phyloP scores from a whole-genome alignment of 2,888 invertebrate species.

The Sesamia inferens region DNA sequence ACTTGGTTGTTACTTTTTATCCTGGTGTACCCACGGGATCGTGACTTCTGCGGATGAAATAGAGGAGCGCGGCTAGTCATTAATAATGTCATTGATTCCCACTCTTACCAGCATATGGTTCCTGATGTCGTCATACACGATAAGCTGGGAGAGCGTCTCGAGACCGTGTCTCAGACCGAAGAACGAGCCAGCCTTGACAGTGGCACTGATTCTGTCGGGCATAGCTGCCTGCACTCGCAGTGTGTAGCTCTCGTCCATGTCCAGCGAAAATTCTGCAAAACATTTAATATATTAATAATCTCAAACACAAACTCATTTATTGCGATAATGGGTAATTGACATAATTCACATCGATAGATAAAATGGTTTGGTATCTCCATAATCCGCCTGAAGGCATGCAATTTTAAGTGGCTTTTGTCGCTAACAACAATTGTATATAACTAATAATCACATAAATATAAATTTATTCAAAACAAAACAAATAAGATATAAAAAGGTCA shows the following conservation, averaged over 20 bases:
- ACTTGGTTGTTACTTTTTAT: neutral
- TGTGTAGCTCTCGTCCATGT: constrained; percentile 91
- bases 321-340: too few species aligned
- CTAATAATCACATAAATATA: too few species aligned
- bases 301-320: too few species aligned
- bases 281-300: neutral
- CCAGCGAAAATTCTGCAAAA: constrained; percentile 85
- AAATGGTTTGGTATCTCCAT: too few species aligned
- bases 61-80: neutral
- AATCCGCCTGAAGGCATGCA: too few species aligned
- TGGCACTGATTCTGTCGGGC: constrained; percentile 88
- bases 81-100: neutral
- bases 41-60: neutral
- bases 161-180: constrained; percentile 92
- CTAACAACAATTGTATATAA: too few species aligned
- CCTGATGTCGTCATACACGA: constrained; percentile 92
- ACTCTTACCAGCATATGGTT: constrained; percentile 88
- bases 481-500: too few species aligned
- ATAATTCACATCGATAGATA: too few species aligned
- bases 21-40: neutral
- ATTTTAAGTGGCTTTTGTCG: too few species aligned
- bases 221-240: constrained; percentile 80
- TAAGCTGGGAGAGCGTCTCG: constrained; percentile 92
- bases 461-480: too few species aligned
- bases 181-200: constrained; percentile 90